A percentile compares a stretch with the other conserved stretches of the same genome.
Evolutionary conservation across 2,113 vertebrate genomes (phyloP).

Genomic region (Miniopterus natalensis): DNA sequence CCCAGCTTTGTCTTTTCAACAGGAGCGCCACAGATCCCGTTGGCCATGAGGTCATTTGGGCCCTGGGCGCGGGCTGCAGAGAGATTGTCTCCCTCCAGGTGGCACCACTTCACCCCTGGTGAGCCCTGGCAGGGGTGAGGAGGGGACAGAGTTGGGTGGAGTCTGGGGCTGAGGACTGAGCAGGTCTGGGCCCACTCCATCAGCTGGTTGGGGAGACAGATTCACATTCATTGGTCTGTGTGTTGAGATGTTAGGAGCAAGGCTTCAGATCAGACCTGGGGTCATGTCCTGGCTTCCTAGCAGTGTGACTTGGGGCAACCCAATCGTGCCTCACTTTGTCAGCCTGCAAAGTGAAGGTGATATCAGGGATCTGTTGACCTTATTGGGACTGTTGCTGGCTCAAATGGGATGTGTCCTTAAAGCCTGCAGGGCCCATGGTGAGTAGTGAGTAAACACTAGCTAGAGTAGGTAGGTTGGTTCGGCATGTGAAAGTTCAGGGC

Average conservation of each 20-base stretch:
- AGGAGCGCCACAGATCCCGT: constrained; percentile 98
- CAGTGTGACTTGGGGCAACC: not conserved
- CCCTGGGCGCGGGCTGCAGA: constrained; percentile 97
- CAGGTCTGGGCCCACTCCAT: not conserved
- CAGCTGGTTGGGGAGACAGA: not conserved
- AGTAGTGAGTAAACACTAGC: not conserved
- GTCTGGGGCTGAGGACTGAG: not conserved
- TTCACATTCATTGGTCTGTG: not conserved
- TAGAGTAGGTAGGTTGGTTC: not conserved
- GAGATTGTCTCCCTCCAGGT: constrained; percentile 99
- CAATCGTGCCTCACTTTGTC: not conserved
- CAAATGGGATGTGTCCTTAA: not conserved
- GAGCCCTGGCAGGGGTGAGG: constrained; percentile 67
- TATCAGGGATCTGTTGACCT: not conserved
- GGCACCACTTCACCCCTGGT: constrained; percentile 98
- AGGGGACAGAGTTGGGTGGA: not conserved
- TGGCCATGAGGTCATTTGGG: constrained; percentile 99
- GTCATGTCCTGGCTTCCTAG: not conserved
- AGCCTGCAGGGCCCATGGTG: not conserved
- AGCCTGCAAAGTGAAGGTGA: not conserved
- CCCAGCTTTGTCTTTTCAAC: constrained; percentile 67
- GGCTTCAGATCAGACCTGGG: not conserved
- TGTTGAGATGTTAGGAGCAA: not conserved
- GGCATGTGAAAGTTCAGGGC: not conserved
- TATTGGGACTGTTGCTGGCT: not conserved